These are phyloP conservation scores for Urocynchramus pylzowi DNA, from an alignment of 2,113 vertebrate species.

Conservation along the genomic window DNA sequence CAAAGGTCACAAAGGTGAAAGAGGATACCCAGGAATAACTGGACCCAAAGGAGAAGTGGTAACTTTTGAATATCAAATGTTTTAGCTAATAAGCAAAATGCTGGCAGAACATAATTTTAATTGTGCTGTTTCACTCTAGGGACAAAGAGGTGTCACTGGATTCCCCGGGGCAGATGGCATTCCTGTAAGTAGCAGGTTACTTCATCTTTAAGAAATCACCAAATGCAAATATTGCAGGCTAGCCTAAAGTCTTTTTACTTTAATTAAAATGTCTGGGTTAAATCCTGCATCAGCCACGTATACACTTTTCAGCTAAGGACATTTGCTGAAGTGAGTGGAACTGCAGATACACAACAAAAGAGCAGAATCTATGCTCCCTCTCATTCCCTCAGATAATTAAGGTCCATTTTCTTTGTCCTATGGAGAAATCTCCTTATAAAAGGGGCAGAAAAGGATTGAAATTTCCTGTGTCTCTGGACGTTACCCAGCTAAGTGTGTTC, in stretches of 20 bases:
- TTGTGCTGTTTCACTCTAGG: slow-evolving; percentile 71
- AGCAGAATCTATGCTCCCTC: background rate
- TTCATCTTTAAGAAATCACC: background rate
- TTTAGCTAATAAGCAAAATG: background rate
- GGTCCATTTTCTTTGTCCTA: background rate
- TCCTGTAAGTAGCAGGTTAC: slow-evolving; percentile 81
- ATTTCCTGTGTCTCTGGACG: background rate
- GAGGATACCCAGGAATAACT: slow-evolving; percentile 74
- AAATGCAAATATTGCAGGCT: background rate
- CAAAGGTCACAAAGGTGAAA: slow-evolving; percentile 89
- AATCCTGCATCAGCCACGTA: background rate
- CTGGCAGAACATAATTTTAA: background rate
- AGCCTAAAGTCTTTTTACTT: background rate
- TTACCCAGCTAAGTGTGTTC: background rate
- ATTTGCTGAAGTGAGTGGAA: background rate
- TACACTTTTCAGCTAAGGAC: background rate
- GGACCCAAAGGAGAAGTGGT: slow-evolving; percentile 91
- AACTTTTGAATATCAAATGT: background rate
- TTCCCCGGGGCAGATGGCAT: slow-evolving; percentile 87
- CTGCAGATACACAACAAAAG: background rate
- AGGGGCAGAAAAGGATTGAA: background rate
- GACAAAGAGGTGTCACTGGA: slow-evolving; percentile 88
- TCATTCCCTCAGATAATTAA: slow-evolving; percentile 3
- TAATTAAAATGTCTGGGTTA: background rate
- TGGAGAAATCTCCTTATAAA: background rate